phyloP scores from a whole-genome alignment of 2,797 vertebrate species.

The Rhinella marina region DNA sequence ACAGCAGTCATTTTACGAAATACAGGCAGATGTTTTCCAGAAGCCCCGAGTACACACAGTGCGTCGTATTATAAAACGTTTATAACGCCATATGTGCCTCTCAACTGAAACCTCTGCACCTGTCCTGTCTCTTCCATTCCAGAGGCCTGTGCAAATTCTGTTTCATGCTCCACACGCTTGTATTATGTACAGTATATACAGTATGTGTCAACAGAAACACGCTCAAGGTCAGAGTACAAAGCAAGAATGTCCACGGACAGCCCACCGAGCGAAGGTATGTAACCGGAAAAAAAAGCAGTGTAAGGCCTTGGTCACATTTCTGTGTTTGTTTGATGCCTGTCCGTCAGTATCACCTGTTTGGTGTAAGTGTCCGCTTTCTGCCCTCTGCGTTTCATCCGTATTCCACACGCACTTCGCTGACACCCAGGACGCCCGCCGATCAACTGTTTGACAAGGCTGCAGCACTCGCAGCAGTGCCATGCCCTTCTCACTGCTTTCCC shows the following conservation, averaged over 20 bases:
- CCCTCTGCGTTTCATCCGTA: too few species aligned
- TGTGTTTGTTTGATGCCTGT: too few species aligned
- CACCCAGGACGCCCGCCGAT: too few species aligned
- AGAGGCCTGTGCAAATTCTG: background rate
- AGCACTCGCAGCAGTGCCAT: too few species aligned
- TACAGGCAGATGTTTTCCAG: background rate
- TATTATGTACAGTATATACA: constrained; percentile 11
- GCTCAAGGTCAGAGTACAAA: constrained; percentile 3
- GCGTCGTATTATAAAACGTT: background rate
- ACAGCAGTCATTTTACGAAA: background rate
- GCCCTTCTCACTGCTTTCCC: too few species aligned
- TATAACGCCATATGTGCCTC: background rate
- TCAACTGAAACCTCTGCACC: background rate
- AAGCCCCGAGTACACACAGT: background rate
- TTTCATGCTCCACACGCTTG: background rate
- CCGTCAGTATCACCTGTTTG: too few species aligned
- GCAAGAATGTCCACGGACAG: background rate
- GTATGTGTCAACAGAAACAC: constrained; percentile 26
- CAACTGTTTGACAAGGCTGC: too few species aligned
- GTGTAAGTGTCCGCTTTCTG: too few species aligned
- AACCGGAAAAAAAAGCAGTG: background rate
- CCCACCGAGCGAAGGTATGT: too few species aligned
- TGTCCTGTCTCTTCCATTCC: background rate
- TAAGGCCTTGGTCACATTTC: too few species aligned
- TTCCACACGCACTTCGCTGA: too few species aligned